Conservation (phyloP, 2,113 vertebrate genomes). For the Microtus pennsylvanicus region DNA sequence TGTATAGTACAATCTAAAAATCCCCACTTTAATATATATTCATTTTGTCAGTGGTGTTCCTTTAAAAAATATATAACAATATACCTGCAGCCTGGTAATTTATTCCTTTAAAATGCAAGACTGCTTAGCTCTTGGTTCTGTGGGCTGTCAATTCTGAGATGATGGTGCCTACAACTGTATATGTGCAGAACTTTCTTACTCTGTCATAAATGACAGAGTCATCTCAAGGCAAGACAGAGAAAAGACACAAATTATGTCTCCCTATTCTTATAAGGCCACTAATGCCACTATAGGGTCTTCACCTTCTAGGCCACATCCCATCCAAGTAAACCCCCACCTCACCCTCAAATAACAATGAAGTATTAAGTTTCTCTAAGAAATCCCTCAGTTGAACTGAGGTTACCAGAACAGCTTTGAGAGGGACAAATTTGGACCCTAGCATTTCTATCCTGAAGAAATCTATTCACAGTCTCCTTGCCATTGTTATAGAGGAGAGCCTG, state of each 20-base stretch:
- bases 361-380: neutral
- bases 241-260: neutral
- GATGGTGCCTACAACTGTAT: neutral
- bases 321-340: too few relatives aligned
- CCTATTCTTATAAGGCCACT: neutral
- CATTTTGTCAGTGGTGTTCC: neutral
- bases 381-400: neutral
- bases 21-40: neutral
- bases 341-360: too few relatives aligned
- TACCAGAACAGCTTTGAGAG: neutral
- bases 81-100: neutral
- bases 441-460: neutral
- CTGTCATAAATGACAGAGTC: neutral
- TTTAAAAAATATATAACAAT: neutral
- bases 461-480: neutral
- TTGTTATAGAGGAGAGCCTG: neutral
- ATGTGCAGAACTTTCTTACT: neutral
- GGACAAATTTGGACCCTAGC: neutral
- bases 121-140: neutral
- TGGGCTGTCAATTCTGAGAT: neutral
- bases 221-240: neutral
- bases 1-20: neutral
- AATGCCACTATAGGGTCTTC: neutral
- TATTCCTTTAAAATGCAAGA: neutral
- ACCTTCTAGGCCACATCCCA: neutral